Conservation (phyloP, 2,888 invertebrate genomes). For the Trilocha varians region DNA sequence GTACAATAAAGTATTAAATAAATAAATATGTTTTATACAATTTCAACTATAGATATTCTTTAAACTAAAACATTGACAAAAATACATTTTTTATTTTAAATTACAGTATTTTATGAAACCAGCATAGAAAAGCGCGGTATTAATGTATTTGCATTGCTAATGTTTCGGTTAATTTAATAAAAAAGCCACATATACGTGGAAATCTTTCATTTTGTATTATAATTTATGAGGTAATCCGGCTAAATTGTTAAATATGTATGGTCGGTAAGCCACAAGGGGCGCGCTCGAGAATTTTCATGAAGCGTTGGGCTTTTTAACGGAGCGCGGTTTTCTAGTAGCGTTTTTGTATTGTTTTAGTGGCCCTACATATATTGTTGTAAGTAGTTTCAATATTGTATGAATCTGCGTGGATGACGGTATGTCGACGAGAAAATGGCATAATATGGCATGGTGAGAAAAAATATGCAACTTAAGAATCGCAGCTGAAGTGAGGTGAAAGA, state of each 20-base stretch:
- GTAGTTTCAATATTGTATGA: too few relatives aligned
- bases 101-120: neutral
- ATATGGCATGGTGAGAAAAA: too few relatives aligned
- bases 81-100: neutral
- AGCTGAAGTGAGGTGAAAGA: too few relatives aligned
- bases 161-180: neutral
- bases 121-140: neutral
- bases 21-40: too few relatives aligned
- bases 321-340: neutral
- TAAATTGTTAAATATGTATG: slow-evolving; percentile 16
- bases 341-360: neutral
- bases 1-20: too few relatives aligned
- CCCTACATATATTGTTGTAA: too few relatives aligned
- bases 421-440: too few relatives aligned
- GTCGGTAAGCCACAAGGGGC: slow-evolving; percentile 11
- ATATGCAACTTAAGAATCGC: too few relatives aligned
- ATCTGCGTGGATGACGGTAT: too few relatives aligned
- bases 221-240: slow-evolving; percentile 8
- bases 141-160: neutral
- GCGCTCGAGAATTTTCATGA: slow-evolving; percentile 8
- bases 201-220: neutral
- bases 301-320: slow-evolving; percentile 7
- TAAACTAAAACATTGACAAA: neutral
- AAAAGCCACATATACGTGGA: neutral
- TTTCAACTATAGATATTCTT: neutral